Evolutionary conservation across 1,140 invertebrate genomes (phyloP).

Genomic region (Amphibalanus amphitrite): DNA sequence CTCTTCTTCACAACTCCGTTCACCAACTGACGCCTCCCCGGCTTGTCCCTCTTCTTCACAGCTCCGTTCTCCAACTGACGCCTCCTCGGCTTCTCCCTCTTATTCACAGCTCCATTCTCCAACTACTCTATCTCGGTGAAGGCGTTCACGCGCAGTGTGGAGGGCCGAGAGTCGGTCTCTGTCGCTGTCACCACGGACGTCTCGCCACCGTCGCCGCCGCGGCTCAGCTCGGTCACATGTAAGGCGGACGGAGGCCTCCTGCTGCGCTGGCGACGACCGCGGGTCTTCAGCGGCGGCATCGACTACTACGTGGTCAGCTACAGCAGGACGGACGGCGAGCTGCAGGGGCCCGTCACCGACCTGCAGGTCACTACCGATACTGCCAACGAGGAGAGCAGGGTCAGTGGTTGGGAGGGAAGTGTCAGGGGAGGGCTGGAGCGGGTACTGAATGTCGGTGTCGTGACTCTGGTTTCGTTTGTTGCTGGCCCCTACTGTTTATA

Average conservation of each 20-base stretch:
- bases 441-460: no score
- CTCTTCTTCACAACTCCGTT: no score
- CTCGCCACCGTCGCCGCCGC: constrained; percentile 53
- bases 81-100: no score
- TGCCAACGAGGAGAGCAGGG: neutral
- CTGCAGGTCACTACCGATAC: neutral
- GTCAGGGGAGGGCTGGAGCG: no score
- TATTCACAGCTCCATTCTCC: no score
- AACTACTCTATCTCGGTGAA: constrained; percentile 72
- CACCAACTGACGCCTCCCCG: no score
- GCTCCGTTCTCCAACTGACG: no score
- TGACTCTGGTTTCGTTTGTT: no score
- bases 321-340: neutral
- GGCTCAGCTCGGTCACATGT: constrained; percentile 69
- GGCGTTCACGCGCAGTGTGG: constrained; percentile 50
- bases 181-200: constrained; percentile 61
- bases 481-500: no score
- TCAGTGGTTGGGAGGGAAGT: neutral
- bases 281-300: constrained; percentile 35
- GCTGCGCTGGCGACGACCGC: constrained; percentile 59
- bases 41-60: no score
- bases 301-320: constrained; percentile 20
- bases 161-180: constrained; percentile 50
- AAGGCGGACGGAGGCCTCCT: constrained; percentile 52
- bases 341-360: neutral